Base-by-base conservation (phyloP, 1,140 invertebrate species). In the Drepana arcuata region DNA sequence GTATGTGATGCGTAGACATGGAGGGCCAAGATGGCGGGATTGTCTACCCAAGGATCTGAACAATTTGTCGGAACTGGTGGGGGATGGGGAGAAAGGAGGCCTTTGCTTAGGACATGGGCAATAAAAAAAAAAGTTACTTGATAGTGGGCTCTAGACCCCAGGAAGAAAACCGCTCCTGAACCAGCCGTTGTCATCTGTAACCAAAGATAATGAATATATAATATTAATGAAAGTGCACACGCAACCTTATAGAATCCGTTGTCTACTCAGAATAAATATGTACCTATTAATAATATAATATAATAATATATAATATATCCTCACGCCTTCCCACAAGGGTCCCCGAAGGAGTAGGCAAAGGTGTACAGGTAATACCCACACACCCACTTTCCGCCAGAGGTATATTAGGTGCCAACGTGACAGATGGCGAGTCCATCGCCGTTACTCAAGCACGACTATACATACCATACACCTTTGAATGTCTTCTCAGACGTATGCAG, bases 111-210 rank as follows among this genome's bases (percentile, higher is more conserved):
- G 18, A 21, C 18, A 5, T n/a, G n/a, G 18, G 9, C 18, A 21
- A 9, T 21, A 21, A 21, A 21, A 21, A 21, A 21, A 21, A 21
- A 5, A 21, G 18, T 21, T 38, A 75, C 74, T 62, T 75, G 71
- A 38, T 79, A 79, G 46, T 79, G 71, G 1, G 74, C 71, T 36
- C 71, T 35, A 1, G 52, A 64, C 10, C 71, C 74, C 1, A 79
- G 44, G 36, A 79, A 79, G 37, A 79, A 79, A 14, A 79, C 74
- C 0, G 71, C 69, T n/a, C 71, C 69, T 4, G 69, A 48, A 14
- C 50, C 57, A 4, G 48, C 41, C 7, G 57, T 41, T 12, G 63
- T 44, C 70, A 74, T 74, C 34, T 43, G 36, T 32, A 16, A 40
- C 28, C n/a, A n/a, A n/a, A n/a, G n/a, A n/a, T n/a, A n/a, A n/a